Evolutionary conservation across 2,888 invertebrate genomes (phyloP).

Genomic region (Aleiodes testaceus): DNA sequence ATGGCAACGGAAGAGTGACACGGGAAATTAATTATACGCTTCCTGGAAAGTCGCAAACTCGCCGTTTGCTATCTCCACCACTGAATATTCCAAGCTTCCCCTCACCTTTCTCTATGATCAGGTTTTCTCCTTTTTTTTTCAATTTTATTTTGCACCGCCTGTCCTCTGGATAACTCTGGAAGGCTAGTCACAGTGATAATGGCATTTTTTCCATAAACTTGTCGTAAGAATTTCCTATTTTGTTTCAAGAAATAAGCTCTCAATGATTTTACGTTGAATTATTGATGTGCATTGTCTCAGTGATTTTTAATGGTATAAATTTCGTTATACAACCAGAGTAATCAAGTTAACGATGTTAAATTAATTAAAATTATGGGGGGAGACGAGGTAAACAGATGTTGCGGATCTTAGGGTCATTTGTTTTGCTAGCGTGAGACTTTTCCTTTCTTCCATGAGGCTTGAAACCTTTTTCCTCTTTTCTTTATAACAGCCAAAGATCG

Average conservation of each 20-base stretch:
- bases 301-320: slow-evolving; percentile 13
- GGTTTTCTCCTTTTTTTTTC: background rate
- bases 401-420: slow-evolving; percentile 42
- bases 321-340: slow-evolving; percentile 1
- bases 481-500: slow-evolving; percentile 9
- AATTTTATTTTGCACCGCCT: slow-evolving; percentile 1
- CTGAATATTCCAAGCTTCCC: slow-evolving; percentile 21
- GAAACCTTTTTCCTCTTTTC: slow-evolving; percentile 19
- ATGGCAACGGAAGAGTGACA: slow-evolving; percentile 65
- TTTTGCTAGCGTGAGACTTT: slow-evolving; percentile 35
- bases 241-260: background rate
- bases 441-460: slow-evolving; percentile 22
- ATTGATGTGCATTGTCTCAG: slow-evolving; percentile 1
- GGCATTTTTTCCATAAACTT: slow-evolving; percentile 3
- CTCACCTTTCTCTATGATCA: background rate
- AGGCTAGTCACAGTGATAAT: slow-evolving; percentile 21
- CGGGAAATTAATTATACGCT: slow-evolving; percentile 72
- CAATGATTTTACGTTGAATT: too few relatives aligned
- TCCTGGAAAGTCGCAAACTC: slow-evolving; percentile 64
- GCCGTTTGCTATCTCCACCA: slow-evolving; percentile 49
- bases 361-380: slow-evolving; percentile 41
- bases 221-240: slow-evolving; percentile 4
- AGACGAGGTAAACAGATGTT: slow-evolving; percentile 44
- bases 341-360: slow-evolving; percentile 38
- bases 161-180: background rate